A percentile compares a stretch with the other conserved stretches of the same genome.
phyloP scores from a whole-genome alignment of 2,797 vertebrate genomes.

The Esox lucius region DNA sequence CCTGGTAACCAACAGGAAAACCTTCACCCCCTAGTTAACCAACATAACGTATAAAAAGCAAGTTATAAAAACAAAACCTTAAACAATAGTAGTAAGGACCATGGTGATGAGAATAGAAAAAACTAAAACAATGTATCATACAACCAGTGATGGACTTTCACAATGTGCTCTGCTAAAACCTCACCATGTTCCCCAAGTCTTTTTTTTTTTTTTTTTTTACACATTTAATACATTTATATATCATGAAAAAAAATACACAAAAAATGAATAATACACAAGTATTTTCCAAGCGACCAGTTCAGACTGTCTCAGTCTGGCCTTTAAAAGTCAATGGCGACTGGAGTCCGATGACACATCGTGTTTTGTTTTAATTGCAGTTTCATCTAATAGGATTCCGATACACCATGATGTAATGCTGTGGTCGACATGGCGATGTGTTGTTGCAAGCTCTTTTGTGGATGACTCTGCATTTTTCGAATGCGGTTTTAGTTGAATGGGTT shows the following conservation, averaged over 20 bases:
- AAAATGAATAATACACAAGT: conserved; percentile 64
- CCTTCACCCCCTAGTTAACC: conserved; percentile 49
- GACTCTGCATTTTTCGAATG: conserved; percentile 56
- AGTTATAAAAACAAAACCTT: conserved; percentile 33
- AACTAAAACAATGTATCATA: conserved; percentile 53
- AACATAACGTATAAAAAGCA: conserved; percentile 63
- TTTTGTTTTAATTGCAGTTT: conserved; percentile 54
- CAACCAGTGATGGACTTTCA: conserved; percentile 86
- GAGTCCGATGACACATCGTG: conserved; percentile 58
- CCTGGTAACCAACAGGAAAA: neutral
- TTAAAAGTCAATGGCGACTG: conserved; percentile 50
- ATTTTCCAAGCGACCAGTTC: conserved; percentile 62
- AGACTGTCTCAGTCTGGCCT: conserved; percentile 47
- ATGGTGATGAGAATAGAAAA: conserved; percentile 53
- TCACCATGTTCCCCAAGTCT: conserved; percentile 63
- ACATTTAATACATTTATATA: conserved; percentile 81
- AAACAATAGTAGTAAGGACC: conserved; percentile 37
- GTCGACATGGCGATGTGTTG: conserved; percentile 48
- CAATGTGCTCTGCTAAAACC: conserved; percentile 71
- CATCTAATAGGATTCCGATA: conserved; percentile 52
- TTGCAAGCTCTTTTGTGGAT: conserved; percentile 60
- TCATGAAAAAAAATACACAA: conserved; percentile 61
- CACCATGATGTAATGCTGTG: conserved; percentile 41
- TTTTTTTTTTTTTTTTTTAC: conserved; percentile 63
- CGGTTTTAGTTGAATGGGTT: conserved; percentile 62